phyloP scores from a whole-genome alignment of 2,797 vertebrate species.

The Danio aesculapii region DNA sequence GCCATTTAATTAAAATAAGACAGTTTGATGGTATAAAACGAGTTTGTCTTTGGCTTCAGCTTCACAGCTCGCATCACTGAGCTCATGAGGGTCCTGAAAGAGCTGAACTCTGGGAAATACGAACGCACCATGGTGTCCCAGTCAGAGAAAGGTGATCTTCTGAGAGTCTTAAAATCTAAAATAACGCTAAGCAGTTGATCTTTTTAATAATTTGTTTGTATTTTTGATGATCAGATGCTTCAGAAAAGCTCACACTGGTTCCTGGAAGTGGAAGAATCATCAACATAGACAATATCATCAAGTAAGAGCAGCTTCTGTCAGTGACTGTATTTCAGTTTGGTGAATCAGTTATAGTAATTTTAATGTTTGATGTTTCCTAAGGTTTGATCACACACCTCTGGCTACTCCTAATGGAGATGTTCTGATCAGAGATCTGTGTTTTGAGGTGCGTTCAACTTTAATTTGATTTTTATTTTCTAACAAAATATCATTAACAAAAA shows the following conservation, averaged over 20 bases:
- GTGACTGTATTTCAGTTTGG: not conserved
- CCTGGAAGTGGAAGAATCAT: conserved; percentile 91
- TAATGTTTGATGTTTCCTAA: conserved; percentile 63
- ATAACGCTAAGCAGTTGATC: not conserved
- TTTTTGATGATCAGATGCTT: conserved; percentile 72
- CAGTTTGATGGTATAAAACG: not conserved
- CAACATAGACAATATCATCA: conserved; percentile 91
- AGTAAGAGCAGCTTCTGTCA: conserved; percentile 74
- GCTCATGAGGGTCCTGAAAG: conserved; percentile 94
- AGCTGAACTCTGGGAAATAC: conserved; percentile 93
- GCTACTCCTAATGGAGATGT: conserved; percentile 97
- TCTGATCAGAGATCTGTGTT: conserved; percentile 90
- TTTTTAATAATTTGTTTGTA: conserved; percentile 27
- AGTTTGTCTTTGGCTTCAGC: conserved; percentile 69
- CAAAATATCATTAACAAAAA: too few species aligned
- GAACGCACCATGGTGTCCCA: conserved; percentile 94
- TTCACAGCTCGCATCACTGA: conserved; percentile 97
- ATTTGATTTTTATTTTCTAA: conserved; percentile 2
- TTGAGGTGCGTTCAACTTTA: conserved; percentile 83
- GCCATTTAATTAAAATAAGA: not conserved
- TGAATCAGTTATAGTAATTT: not conserved
- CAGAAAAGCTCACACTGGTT: conserved; percentile 77
- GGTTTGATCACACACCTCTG: conserved; percentile 93
- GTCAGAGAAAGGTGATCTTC: conserved; percentile 84
- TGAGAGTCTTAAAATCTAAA: not conserved